Evolutionary conservation across 1,140 invertebrate species (phyloP), one percentile per base, ranked within the genome.

Genomic region (Drosophila kohkoa): DNA sequence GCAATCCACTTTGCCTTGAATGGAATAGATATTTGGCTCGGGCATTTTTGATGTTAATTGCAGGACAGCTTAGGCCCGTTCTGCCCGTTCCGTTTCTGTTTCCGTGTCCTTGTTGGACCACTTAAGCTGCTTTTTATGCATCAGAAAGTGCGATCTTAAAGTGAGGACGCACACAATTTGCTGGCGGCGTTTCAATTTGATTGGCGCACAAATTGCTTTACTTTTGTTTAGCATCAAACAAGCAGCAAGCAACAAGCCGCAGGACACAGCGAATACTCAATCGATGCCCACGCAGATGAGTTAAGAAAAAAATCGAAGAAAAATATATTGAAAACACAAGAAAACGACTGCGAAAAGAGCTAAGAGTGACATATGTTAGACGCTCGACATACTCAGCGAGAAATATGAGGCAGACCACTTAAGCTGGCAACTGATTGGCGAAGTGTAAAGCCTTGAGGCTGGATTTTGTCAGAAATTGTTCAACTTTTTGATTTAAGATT

Each of bases 181-280:
- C 72, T 58, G n/a, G 51, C 43, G 66, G 72, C 66, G 28, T 63
- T 75, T 70, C 59, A 55, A 75, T 69, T 75, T 58, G 58, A 71
- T 75, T 70, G 67, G 52, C 72, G 28, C 72, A 64, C 72, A 75
- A 75, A 75, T 70, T 75, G 58, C 67, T 75, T 75, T 70, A 64
- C 48, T 67, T 73, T 73, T 60, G 55, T 60, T 59, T 72, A 20
- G 62, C 69, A 58, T 58, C 64, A 67, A 65, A 46, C 28, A 70
- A 46, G 54, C 15, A 66, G 63, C 38, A 68, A 58, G 70, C 67
- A 48, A 35, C 8, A 10, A 28, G 55, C 11, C n/a, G 35, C 15
- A 46, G 13, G 43, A 30, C 49, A 4, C 41, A 46, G 38, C 20
- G 48, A 15, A 16, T 48, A 63, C 10, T 20, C 32, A 57, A 57